A percentile compares a stretch with the other conserved stretches of the same genome.
phyloP scores from a whole-genome alignment of 2,797 vertebrate genomes.

The Falco peregrinus region DNA sequence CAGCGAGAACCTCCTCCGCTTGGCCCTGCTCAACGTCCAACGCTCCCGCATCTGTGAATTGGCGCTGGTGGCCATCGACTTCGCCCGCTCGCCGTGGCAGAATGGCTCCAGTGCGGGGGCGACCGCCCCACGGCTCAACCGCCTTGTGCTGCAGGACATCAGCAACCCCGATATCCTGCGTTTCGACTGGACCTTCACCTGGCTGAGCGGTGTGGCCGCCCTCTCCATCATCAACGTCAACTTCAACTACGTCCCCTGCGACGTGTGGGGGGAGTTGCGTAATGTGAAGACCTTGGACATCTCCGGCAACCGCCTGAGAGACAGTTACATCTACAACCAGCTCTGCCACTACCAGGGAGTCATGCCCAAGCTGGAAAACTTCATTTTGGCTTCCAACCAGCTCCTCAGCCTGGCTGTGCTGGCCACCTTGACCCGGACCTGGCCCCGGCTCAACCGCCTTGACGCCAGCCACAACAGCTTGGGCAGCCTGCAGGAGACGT shows the following conservation, averaged over 20 bases:
- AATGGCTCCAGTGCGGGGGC: conserved; percentile 62
- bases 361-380: conserved; percentile 73
- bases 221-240: conserved; percentile 81
- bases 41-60: conserved; percentile 67
- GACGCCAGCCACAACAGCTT: conserved; percentile 82
- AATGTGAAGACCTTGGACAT: conserved; percentile 74
- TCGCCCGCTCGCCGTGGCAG: conserved; percentile 81
- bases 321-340: conserved; percentile 77
- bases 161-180: conserved; percentile 87
- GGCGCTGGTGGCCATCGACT: conserved; percentile 83
- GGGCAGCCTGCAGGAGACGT: conserved; percentile 55
- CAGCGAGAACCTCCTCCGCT: conserved; percentile 84
- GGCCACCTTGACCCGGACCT: conserved; percentile 72
- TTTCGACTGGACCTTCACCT: conserved; percentile 88
- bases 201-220: conserved; percentile 79
- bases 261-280: conserved; percentile 81
- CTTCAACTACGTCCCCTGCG: conserved; percentile 85
- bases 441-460: conserved; percentile 73
- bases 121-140: conserved; percentile 73
- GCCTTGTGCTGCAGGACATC: conserved; percentile 83
- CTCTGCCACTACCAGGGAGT: conserved; percentile 72
- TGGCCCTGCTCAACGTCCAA: conserved; percentile 80
- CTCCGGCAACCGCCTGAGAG: conserved; percentile 78
- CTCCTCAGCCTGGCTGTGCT: conserved; percentile 76
- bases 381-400: conserved; percentile 76